These are phyloP conservation scores for Neolamprologus toae DNA, from an alignment of 2,113 vertebrate genomes.

Conservation along the genomic window DNA sequence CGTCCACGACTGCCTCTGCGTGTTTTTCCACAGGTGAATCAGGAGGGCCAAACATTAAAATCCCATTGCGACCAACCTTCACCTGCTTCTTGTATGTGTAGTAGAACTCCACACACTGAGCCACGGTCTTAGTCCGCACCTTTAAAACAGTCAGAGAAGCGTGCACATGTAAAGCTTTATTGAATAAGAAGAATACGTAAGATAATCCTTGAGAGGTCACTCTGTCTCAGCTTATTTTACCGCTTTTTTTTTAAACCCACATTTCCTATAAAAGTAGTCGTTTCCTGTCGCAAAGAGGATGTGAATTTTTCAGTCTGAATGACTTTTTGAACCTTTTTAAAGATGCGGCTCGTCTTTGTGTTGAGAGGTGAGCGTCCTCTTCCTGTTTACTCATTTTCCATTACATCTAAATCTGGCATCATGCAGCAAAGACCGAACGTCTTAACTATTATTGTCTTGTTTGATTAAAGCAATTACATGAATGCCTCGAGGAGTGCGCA, in stretches of 20 bases:
- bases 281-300: neutral
- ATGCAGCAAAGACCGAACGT: neutral
- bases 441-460: neutral
- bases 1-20: conserved; percentile 77
- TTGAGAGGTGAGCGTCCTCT: neutral
- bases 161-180: neutral
- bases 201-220: neutral
- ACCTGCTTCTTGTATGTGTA: conserved; percentile 97
- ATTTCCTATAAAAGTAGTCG: neutral
- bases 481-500: neutral
- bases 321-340: neutral
- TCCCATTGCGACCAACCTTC: conserved; percentile 87
- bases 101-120: conserved; percentile 97
- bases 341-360: neutral
- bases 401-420: neutral
- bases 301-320: neutral
- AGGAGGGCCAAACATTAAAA: conserved; percentile 82
- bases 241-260: neutral
- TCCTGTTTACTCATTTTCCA: conserved; percentile 3
- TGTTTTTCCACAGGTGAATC: conserved; percentile 68
- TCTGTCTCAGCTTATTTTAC: neutral
- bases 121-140: conserved; percentile 93
- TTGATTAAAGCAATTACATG: neutral
- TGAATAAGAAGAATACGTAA: neutral
- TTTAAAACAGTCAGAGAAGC: conserved; percentile 32